These are phyloP conservation scores for Papilio gigon DNA, from an alignment of 2,888 invertebrate genomes.

Conservation along the genomic window DNA sequence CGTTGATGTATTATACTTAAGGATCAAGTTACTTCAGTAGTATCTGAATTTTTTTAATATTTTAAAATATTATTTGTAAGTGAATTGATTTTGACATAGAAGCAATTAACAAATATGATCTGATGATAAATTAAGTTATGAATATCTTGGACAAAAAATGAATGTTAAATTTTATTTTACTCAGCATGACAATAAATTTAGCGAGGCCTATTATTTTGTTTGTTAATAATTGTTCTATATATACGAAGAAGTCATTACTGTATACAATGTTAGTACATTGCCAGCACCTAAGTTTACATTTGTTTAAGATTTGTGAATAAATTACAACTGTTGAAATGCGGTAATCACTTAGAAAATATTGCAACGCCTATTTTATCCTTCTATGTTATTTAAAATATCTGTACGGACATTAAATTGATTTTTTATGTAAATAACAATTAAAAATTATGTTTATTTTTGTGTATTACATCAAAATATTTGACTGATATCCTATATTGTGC, in stretches of 20 bases:
- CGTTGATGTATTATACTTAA: not conserved
- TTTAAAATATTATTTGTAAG: not conserved
- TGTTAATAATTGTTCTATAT: not conserved
- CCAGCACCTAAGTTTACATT: not conserved
- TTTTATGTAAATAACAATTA: not conserved
- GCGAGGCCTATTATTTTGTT: not conserved
- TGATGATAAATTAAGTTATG: not conserved
- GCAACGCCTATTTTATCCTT: not conserved
- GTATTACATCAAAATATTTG: not conserved
- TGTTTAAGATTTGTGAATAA: not conserved
- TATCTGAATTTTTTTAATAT: not conserved
- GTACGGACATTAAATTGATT: not conserved
- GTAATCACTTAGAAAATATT: not conserved
- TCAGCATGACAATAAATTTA: conserved; percentile 5
- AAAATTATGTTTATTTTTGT: not conserved
- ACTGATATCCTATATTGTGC: conserved; percentile 7
- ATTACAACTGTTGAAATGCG: not conserved
- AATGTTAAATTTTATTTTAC: not conserved
- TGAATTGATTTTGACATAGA: not conserved
- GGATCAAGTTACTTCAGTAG: not conserved
- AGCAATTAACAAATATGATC: not conserved
- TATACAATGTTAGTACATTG: not conserved
- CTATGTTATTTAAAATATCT: not conserved
- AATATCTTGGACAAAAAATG: not conserved
- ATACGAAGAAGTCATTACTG: not conserved